Conservation (phyloP, 2,113 vertebrate genomes). For the Potamarius usumacintae region DNA sequence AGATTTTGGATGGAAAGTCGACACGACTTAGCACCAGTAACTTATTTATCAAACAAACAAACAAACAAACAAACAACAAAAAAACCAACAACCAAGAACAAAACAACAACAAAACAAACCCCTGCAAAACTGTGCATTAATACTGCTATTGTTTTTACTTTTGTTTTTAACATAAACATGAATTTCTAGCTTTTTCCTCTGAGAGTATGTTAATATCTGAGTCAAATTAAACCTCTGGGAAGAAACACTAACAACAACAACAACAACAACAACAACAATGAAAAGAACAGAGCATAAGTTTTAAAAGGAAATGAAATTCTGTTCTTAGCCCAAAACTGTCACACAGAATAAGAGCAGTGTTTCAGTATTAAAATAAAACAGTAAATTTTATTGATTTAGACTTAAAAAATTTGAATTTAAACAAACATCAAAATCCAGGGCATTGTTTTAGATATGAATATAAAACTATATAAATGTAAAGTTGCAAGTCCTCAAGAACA, state of each 20-base stretch:
- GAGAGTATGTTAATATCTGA: background rate
- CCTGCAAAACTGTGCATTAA: background rate
- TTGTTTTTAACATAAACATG: background rate
- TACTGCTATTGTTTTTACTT: background rate
- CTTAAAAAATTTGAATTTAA: background rate
- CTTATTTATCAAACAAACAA: background rate
- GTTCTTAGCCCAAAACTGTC: too few relatives aligned
- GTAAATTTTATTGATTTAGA: background rate
- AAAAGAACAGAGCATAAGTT: too few relatives aligned
- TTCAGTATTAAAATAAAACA: background rate
- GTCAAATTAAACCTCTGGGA: background rate
- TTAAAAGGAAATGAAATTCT: background rate
- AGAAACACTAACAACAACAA: background rate
- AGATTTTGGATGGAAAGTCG: background rate
- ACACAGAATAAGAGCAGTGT: background rate
- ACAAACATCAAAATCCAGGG: background rate
- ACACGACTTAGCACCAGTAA: background rate
- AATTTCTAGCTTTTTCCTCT: background rate
- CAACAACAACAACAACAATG: background rate
- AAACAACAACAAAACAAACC: too few relatives aligned
- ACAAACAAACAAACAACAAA: background rate
- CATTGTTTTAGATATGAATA: background rate
- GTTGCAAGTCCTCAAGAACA: too few relatives aligned
- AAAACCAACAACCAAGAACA: too few relatives aligned
- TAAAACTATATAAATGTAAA: background rate